Conservation (phyloP, 1,140 invertebrate genomes). For the Caenorhabditis latens region DNA sequence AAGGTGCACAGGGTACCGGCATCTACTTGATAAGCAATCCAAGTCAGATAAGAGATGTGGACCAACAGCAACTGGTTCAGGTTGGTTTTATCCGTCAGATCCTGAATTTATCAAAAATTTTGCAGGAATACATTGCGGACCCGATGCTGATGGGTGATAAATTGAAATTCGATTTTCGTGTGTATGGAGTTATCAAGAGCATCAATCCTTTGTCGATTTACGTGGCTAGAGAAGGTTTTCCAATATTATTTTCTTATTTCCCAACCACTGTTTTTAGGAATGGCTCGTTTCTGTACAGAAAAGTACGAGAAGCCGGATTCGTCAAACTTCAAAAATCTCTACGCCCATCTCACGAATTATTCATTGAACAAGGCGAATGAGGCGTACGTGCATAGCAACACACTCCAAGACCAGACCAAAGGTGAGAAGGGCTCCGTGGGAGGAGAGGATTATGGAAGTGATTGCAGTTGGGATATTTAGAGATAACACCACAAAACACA, state of each 20-base stretch:
- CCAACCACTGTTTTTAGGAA: slow-evolving; percentile 30
- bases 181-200: slow-evolving; percentile 80
- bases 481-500: not conserved
- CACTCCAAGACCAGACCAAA: slow-evolving; percentile 76
- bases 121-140: slow-evolving; percentile 79
- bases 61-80: slow-evolving; percentile 77
- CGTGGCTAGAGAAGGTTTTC: slow-evolving; percentile 78
- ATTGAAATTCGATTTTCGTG: slow-evolving; percentile 80
- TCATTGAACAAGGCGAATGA: slow-evolving; percentile 80
- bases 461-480: not conserved
- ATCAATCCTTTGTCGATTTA: slow-evolving; percentile 80
- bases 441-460: slow-evolving; percentile 21
- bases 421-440: slow-evolving; percentile 30
- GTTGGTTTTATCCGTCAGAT: not conserved
- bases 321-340: slow-evolving; percentile 79
- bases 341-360: slow-evolving; percentile 81
- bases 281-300: slow-evolving; percentile 78
- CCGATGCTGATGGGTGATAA: slow-evolving; percentile 79
- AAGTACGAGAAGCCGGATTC: slow-evolving; percentile 77
- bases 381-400: slow-evolving; percentile 79
- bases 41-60: slow-evolving; percentile 74
- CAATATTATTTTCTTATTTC: not conserved
- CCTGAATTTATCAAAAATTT: not conserved
- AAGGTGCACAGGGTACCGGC: slow-evolving; percentile 80
- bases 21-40: slow-evolving; percentile 80